Base-by-base conservation (phyloP, 2,797 vertebrate genomes). In the Pachyuromys duprasi region DNA sequence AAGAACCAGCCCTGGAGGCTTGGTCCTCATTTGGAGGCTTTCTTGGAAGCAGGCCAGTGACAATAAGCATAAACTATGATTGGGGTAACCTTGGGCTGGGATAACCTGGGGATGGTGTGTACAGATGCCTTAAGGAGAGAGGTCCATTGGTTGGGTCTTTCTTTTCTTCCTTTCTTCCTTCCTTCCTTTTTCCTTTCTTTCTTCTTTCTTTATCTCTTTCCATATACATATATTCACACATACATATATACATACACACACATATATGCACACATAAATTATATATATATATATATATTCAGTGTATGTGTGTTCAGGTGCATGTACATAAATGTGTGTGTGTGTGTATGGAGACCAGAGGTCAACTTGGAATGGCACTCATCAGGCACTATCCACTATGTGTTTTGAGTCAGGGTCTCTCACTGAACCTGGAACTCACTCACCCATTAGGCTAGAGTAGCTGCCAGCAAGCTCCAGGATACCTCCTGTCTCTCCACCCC, bases 1-100 rank as follows among this genome's bases (percentile, higher is more conserved):
- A 45, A 79, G 76, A 93, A 57, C 60, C 39, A 60, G n/a, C 12
- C n/a, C 39, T 49, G n/a, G 39, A 79, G 57, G 82, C 53, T 36
- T 31, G 33, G 74, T 60, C 31, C 96, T 65, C 49, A 15, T 60
- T 60, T 33, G 67, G 67, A 93, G 89, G 67, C 42, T 67, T 91
- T 67, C 74, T 75, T 89, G 39, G 63, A 86, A 83, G 65, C 11
- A 5, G 53, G 31, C n/a, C 57, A 67, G 55, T 14, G 67, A 63
- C 83, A 89, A 60, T 49, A 72, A 45, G 33, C 55, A 49, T 15
- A 70, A 84, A 45, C 53, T 62, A 24, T 14, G 57, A 45, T 8
- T 63, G 88, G 60, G 45, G 18, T 75, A 8, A 36, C 49, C 28
- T 70, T 67, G n/a, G 39, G 26, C n/a, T 45, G 60, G 57, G 42